These are phyloP conservation scores for Cercocebus atys DNA, from an alignment of 2,113 vertebrate genomes.

Conservation along the genomic window DNA sequence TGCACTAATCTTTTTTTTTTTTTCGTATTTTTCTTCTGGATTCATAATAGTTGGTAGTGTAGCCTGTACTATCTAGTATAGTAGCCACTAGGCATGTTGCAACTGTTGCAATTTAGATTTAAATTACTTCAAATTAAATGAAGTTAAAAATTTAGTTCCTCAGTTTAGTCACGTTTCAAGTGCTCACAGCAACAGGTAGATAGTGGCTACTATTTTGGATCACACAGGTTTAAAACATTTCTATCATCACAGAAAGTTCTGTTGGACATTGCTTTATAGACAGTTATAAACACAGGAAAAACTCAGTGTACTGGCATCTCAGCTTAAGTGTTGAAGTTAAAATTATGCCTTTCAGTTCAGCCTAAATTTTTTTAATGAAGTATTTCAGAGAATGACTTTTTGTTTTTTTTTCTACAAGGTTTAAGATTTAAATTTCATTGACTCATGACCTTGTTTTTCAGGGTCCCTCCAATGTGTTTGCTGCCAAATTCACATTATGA, in stretches of 20 bases:
- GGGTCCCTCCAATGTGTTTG: conserved; percentile 91
- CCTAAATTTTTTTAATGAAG: neutral
- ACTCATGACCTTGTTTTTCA: conserved; percentile 75
- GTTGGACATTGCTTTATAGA: neutral
- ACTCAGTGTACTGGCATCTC: neutral
- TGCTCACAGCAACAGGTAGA: neutral
- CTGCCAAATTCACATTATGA: conserved; percentile 95
- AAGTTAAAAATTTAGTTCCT: neutral
- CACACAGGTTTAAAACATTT: neutral
- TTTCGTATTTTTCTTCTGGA: neutral
- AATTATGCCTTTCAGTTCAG: neutral
- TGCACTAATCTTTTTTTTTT: neutral
- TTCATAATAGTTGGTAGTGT: neutral
- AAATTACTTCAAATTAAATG: neutral
- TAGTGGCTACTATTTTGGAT: neutral
- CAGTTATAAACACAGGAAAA: neutral
- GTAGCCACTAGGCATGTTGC: neutral
- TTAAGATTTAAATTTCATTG: neutral
- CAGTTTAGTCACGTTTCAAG: conserved; percentile 14
- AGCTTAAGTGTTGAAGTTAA: neutral
- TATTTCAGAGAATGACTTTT: neutral
- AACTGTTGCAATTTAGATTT: neutral
- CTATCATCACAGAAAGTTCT: neutral
- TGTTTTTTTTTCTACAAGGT: neutral
- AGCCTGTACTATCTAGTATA: neutral